Base-by-base conservation (phyloP, 2,797 vertebrate species). In the Catharus ustulatus region DNA sequence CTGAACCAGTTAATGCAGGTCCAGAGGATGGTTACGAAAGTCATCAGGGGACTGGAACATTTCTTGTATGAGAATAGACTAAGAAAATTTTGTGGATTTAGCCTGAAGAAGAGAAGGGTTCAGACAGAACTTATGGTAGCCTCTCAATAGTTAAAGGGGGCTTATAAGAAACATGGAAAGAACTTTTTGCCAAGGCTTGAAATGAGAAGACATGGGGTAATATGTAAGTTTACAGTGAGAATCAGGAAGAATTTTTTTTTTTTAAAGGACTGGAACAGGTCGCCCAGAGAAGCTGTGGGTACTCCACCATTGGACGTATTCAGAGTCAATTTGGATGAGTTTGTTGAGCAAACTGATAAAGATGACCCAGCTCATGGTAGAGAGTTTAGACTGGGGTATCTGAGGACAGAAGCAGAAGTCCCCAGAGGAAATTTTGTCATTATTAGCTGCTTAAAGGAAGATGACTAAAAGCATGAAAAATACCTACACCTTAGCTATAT, bases 291-390 rank as follows among this genome's bases (percentile, higher is more conserved):
- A 51, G 3, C 22, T 61, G 8, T 54, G 26, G 1, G 18, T 74
- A 30, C 2, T 5, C 1, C 5, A 7, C 3, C 5, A 36, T 0
- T 48, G 34, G 43, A 27, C 29, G 11, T 46, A 15, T 32, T 74
- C 23, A 38, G 22, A 38, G n/a, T 21, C 24, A 38, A 21, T 30
- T 21, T 69, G 21, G 34, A 55, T 22, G 3, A 26, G 15, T 4
- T 6, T 55, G 10, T 74, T 40, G 24, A 42, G 16, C 14, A 61
- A 32, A 6, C 7, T 66, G 23, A 42, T 32, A 15, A 40, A 42
- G 26, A 46, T 5, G 9, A 32, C 5, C 6, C 13, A 83, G 9
- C 0, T 18, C 11, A 54, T 11, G 9, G 26, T 12, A 77, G 48
- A 40, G 5, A 2, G 11, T 46, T 69, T 68, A 46, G 13, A 5